phyloP scores from a whole-genome alignment of 2,888 invertebrate species.

The Pterostichus niger region DNA sequence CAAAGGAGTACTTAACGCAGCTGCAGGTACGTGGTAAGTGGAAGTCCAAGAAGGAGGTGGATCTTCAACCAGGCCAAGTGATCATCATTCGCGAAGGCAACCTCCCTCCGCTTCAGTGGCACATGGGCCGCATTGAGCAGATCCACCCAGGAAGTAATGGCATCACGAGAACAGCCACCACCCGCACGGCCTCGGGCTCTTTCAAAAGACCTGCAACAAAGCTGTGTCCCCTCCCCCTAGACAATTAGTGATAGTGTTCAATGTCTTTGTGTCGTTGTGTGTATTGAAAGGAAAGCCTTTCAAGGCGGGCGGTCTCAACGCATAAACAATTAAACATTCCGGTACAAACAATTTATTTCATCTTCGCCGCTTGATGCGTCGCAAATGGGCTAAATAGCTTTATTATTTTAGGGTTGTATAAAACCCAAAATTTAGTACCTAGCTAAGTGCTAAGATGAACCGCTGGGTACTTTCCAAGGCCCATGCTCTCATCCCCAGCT shows the following conservation, averaged over 20 bases:
- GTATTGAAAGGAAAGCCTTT: too few species aligned
- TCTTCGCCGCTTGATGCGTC: too few species aligned
- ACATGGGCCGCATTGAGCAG: neutral
- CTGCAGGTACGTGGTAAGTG: neutral
- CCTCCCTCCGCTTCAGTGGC: constrained; percentile 6
- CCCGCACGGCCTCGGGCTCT: neutral
- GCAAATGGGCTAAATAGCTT: too few species aligned
- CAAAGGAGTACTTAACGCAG: constrained; percentile 61
- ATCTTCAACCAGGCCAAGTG: neutral
- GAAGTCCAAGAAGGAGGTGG: constrained; percentile 2
- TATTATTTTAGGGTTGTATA: too few species aligned
- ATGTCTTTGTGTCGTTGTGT: too few species aligned
- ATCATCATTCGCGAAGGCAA: neutral
- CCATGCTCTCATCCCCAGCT: too few species aligned
- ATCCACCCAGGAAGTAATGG: neutral
- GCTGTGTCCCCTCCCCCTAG: neutral
- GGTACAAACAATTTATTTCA: too few species aligned
- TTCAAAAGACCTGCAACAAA: neutral
- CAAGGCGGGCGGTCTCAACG: too few species aligned
- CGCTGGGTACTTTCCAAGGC: too few species aligned
- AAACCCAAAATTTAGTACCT: too few species aligned
- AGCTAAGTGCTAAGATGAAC: too few species aligned
- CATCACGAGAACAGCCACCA: neutral
- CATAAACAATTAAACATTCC: too few species aligned
- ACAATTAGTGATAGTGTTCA: neutral